Evolutionary conservation across 1,140 invertebrate genomes (phyloP).

Genomic region (Caenorhabditis remanei): DNA sequence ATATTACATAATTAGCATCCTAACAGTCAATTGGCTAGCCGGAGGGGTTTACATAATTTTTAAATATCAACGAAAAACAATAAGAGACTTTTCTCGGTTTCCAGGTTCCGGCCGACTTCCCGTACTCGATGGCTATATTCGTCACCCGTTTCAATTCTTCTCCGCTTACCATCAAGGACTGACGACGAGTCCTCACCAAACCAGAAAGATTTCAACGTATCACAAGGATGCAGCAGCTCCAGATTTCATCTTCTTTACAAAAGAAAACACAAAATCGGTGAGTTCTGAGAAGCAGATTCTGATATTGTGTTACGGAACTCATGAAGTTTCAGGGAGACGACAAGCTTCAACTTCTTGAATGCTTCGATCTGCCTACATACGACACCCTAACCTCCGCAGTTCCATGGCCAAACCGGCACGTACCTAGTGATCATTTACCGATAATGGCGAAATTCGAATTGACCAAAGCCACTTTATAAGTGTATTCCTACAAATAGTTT

Average conservation of each 20-base stretch:
- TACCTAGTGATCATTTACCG: constrained; percentile 58
- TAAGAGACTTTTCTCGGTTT: too few relatives aligned
- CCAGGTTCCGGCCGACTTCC: neutral
- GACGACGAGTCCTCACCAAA: neutral
- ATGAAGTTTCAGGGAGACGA: neutral
- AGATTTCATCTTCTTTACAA: constrained; percentile 58
- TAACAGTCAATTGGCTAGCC: too few relatives aligned
- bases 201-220: constrained; percentile 10
- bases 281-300: neutral
- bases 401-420: constrained; percentile 57
- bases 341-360: constrained; percentile 3
- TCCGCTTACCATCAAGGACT: neutral
- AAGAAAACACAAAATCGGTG: neutral
- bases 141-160: constrained; percentile 24
- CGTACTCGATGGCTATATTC: neutral
- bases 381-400: neutral
- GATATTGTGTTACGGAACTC: neutral
- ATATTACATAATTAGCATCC: too few relatives aligned
- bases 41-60: too few relatives aligned
- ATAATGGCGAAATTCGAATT: constrained; percentile 57
- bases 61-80: too few relatives aligned
- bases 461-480: neutral
- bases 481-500: too few relatives aligned
- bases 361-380: neutral
- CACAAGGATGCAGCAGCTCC: constrained; percentile 48